Conservation (phyloP, 2,113 vertebrate genomes). For the Ochotona princeps region DNA sequence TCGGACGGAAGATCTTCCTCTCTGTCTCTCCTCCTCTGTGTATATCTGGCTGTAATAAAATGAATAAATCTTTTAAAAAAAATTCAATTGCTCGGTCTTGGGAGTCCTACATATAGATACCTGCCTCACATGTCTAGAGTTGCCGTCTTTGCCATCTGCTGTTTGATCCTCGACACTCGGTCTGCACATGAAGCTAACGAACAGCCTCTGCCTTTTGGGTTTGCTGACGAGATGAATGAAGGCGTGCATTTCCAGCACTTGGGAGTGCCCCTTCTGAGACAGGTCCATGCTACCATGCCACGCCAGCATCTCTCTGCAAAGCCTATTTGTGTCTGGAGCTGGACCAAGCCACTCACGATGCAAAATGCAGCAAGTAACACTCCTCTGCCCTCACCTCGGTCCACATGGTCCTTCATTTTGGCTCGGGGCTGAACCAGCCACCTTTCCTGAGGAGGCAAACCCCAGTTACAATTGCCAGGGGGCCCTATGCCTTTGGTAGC, state of each 20-base stretch:
- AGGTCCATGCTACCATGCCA: no score
- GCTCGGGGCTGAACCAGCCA: no score
- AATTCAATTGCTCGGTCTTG: neutral
- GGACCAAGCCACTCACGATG: neutral
- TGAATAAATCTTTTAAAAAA: no score
- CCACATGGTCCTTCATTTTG: neutral
- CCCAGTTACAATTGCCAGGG: neutral
- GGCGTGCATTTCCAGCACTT: neutral
- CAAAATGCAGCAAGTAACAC: neutral
- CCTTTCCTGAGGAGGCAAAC: neutral
- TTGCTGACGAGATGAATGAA: neutral
- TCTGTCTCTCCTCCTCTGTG: no score
- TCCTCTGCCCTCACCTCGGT: no score
- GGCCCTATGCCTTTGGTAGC: fast-evolving
- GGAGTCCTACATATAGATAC: neutral
- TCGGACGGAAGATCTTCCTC: no score
- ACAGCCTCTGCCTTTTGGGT: neutral
- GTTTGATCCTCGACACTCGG: neutral
- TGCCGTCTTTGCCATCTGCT: neutral
- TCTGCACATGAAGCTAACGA: neutral
- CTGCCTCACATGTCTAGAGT: neutral
- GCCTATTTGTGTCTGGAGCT: fast-evolving
- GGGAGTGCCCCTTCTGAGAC: neutral
- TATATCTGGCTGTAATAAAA: no score
- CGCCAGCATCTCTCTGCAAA: neutral